Evolutionary conservation across 2,113 vertebrate genomes (phyloP).

Genomic region (Vulpes vulpes): DNA sequence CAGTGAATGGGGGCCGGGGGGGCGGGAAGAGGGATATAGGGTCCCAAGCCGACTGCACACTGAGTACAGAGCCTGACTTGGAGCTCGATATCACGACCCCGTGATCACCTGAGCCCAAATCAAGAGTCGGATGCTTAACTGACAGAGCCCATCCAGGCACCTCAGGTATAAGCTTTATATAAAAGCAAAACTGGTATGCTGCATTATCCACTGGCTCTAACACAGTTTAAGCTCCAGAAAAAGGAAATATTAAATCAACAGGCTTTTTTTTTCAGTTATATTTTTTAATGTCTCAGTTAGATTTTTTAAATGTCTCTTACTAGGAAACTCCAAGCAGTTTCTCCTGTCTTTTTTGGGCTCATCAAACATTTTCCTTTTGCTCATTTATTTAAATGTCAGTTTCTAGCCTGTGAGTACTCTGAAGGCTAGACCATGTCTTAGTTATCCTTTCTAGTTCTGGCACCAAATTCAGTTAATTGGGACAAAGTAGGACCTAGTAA

Average conservation of each 20-base stretch:
- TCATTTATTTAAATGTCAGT: background rate
- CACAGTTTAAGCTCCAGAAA: background rate
- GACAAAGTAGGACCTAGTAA: background rate
- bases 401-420: background rate
- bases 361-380: background rate
- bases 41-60: background rate
- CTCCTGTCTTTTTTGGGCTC: background rate
- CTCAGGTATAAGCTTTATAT: background rate
- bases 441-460: background rate
- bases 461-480: background rate
- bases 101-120: background rate
- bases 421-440: background rate
- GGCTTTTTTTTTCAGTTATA: background rate
- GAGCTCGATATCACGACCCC: background rate
- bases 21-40: background rate
- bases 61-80: background rate
- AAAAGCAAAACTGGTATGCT: background rate
- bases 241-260: background rate
- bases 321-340: background rate
- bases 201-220: background rate
- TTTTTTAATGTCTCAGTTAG: background rate
- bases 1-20: background rate
- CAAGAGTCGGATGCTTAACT: background rate
- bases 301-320: background rate
- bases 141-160: background rate